Evolutionary conservation across 2,888 invertebrate genomes (phyloP).

Genomic region (Phaedon cochleariae): DNA sequence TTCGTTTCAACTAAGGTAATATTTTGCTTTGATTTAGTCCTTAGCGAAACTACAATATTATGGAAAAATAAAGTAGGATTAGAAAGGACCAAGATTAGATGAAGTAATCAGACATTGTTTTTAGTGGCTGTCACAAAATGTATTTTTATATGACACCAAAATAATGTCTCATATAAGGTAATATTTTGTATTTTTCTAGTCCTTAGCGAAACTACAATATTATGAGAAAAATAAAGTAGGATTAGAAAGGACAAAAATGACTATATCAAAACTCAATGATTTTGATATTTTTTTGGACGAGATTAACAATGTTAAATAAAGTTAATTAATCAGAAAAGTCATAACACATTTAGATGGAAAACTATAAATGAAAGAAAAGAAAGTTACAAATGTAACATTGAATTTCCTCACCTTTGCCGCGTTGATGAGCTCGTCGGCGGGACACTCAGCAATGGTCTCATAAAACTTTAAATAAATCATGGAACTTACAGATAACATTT

Average conservation of each 20-base stretch:
- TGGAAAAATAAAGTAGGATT: conserved; percentile 50
- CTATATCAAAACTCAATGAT: no score
- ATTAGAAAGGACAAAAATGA: conserved; percentile 35
- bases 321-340: no score
- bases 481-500: no score
- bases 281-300: no score
- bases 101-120: neutral
- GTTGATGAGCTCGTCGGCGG: conserved; percentile 99
- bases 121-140: conserved; percentile 9
- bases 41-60: conserved; percentile 53
- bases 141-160: conserved; percentile 8
- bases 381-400: no score
- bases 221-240: conserved; percentile 32
- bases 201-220: conserved; percentile 35
- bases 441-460: conserved; percentile 99
- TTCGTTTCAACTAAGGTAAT: conserved; percentile 20
- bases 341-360: no score
- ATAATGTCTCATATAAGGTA: conserved; percentile 24
- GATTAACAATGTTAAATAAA: no score
- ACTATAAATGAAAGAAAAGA: no score
- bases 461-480: no score
- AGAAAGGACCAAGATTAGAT: conserved; percentile 52
- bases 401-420: conserved; percentile 84
- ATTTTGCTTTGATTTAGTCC: conserved; percentile 26
- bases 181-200: conserved; percentile 30